Percentiles rank a stretch among this genome's conserved stretches.
These are phyloP conservation scores for Pocillopora grandis DNA, from an alignment of 92 coral and sea anemone species.

Conservation along the genomic window DNA sequence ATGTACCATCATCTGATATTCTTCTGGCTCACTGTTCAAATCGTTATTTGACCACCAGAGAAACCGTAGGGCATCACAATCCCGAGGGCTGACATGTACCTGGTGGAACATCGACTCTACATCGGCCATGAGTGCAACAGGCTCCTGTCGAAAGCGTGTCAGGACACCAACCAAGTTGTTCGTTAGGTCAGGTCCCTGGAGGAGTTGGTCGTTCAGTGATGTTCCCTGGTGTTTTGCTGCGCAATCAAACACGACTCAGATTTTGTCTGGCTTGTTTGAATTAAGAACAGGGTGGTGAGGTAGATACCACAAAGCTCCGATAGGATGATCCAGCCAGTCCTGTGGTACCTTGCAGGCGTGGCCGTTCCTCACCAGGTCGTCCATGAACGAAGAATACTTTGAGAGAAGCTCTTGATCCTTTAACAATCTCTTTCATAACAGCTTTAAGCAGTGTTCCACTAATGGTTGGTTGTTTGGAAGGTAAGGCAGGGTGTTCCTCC, in stretches of 20 bases:
- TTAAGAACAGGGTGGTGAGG: conserved; percentile 66
- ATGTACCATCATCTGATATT: conserved; percentile 59
- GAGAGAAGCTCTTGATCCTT: conserved; percentile 13
- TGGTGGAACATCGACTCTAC: conserved; percentile 63
- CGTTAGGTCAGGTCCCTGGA: conserved; percentile 66
- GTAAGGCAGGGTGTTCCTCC: conserved; percentile 39
- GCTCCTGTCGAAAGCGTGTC: conserved; percentile 60
- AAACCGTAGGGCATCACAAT: conserved; percentile 51
- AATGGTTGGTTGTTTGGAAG: conserved; percentile 52
- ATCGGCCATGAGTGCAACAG: conserved; percentile 46
- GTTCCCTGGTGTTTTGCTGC: conserved; percentile 57
- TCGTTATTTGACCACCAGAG: conserved; percentile 62
- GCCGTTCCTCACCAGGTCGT: conserved; percentile 43
- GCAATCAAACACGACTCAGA: conserved; percentile 61
- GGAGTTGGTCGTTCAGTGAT: conserved; percentile 51
- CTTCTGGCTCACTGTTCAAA: conserved; percentile 33
- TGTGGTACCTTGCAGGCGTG: conserved; percentile 62
- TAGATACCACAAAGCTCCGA: conserved; percentile 48
- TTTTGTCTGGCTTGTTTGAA: conserved; percentile 61
- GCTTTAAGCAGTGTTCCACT: conserved; percentile 53
- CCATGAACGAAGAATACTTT: conserved; percentile 53
- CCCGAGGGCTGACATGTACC: conserved; percentile 48
- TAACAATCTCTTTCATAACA: conserved; percentile 31
- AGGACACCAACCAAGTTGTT: conserved; percentile 55
- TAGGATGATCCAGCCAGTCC: conserved; percentile 20